Evolutionary conservation across 2,888 invertebrate species (phyloP), one percentile per base, ranked within the genome.

Genomic region (Elgonia sp.): DNA sequence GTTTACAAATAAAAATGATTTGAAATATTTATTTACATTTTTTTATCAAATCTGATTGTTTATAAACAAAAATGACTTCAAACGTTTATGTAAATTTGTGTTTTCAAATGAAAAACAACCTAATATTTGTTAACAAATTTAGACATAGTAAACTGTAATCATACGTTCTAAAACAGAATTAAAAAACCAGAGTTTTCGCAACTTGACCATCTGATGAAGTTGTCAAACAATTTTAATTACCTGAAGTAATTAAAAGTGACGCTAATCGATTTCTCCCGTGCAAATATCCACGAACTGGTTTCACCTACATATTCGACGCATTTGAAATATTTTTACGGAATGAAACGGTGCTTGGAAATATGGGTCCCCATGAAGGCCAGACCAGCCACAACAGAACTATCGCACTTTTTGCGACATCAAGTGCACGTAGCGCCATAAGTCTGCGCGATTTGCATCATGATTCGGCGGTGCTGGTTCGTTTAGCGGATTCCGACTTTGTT

Each of bases 381-480:
- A n/a, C 12, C 50, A 0, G 70, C 50, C 29, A 29, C 16, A 55
- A 67, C 76, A 67, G 69, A 84, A 69, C 65, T 75, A 37, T 73
- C 40, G 82, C 57, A 63, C 55, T 88, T 85, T 75, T 80, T 77
- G 85, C 60, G 40, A 7, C 67, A 29, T 29, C 21, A 18, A 79
- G 62, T 50, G 79, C 69, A 70, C 76, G 79, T 46, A 84, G 65
- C 63, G 65, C 70, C 72, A 77, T 88, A 85, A 86, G 70, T 80
- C 63, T 69, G 73, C 62, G 73, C 77, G 73, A 88, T 90, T 90
- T 87, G 87, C 90, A 90, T 89, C 84, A 72, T 53, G 77, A 84
- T 81, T 89, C 89, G 83, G 83, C 65, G 82, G 67, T 84, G 85
- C 16, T 57, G 72, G 82, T 75, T 86, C 77, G 85, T 89, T 89